phyloP scores from a whole-genome alignment of 1,140 invertebrate species.

The Cydia pomonella region DNA sequence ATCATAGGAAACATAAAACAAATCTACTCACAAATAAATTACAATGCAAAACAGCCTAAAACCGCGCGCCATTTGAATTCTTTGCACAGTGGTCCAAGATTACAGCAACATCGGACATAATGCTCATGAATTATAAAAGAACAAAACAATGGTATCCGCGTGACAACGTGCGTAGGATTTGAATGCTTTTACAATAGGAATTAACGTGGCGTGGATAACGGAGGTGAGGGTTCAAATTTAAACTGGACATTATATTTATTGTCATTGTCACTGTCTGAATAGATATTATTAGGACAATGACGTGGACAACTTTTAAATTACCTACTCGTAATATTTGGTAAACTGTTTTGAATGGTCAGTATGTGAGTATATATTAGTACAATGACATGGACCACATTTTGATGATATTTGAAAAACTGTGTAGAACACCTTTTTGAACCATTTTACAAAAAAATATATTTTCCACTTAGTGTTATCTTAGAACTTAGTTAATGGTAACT shows the following conservation, averaged over 20 bases:
- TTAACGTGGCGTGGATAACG: constrained; percentile 25
- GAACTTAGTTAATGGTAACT: too few species aligned
- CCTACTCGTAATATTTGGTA: too few species aligned
- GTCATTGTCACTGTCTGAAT: neutral
- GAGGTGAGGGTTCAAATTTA: constrained; percentile 1
- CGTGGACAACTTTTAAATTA: neutral
- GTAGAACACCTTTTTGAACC: too few species aligned
- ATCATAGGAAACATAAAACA: neutral
- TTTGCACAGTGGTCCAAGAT: constrained; percentile 38
- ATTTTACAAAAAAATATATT: too few species aligned
- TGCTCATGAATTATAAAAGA: constrained; percentile 54
- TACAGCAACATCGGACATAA: constrained; percentile 40
- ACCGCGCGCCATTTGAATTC: constrained; percentile 15
- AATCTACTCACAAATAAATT: neutral
- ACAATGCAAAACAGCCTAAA: constrained; percentile 9
- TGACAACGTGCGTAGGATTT: constrained; percentile 47
- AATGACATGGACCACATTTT: too few species aligned
- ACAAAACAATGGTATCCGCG: constrained; percentile 46
- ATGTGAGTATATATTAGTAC: too few species aligned
- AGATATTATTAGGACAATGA: neutral
- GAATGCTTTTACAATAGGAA: constrained; percentile 48
- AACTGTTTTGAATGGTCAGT: too few species aligned
- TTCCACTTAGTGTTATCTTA: too few species aligned
- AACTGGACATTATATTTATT: constrained; percentile 12
- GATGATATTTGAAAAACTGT: too few species aligned